Evolutionary conservation across 2,888 invertebrate genomes (phyloP), one percentile per base, ranked within the genome.

Genomic region (Cephus sareptanus): DNA sequence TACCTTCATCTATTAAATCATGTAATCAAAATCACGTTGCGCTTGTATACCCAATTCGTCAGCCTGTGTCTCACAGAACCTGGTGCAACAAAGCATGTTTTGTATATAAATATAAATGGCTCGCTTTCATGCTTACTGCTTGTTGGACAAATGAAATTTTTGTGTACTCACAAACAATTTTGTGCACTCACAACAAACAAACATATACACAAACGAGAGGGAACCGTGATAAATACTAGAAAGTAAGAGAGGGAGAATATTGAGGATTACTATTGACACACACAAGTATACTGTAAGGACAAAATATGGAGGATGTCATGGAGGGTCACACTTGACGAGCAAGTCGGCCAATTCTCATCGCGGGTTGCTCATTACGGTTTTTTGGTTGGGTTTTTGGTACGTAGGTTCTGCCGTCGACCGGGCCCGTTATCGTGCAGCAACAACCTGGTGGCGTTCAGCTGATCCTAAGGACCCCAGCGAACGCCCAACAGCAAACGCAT

Each of bases 371-470:
- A 71, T 71, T 71, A 71, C 71, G 71, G 71, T 71, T 71, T 56
- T 71, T 71, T 71, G 71, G 71, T 71, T 71, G 71, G 71, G 71
- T 71, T 71, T 71, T 56, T 56, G 88, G 86, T 89, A 89, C 82
- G 83, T 89, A 91, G 91, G 91, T 91, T 84, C 88, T 92, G 82
- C 91, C 92, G 80, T 91, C 91, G 79, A 89, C 91, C 79, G 92
- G 91, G 90, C 94, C 94, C 75, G 93, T 94, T 81, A 90, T 94
- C 86, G 93, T 94, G 81, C 94, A 94, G 84, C 94, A 94, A 86
- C 94, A 94, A 88, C 93, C 94, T 75, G 95, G 95, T 85, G 95
- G 95, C 74, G 95, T 96, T 77, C 96, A 96, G 89, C 93, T 96
- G 82, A 95, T 95, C 83, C 92, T 96, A 84, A 92, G 95, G 85